Evolutionary conservation across 1,140 invertebrate species (phyloP), one percentile per base, ranked within the genome.

Genomic region (Drosophila ohnishii): DNA sequence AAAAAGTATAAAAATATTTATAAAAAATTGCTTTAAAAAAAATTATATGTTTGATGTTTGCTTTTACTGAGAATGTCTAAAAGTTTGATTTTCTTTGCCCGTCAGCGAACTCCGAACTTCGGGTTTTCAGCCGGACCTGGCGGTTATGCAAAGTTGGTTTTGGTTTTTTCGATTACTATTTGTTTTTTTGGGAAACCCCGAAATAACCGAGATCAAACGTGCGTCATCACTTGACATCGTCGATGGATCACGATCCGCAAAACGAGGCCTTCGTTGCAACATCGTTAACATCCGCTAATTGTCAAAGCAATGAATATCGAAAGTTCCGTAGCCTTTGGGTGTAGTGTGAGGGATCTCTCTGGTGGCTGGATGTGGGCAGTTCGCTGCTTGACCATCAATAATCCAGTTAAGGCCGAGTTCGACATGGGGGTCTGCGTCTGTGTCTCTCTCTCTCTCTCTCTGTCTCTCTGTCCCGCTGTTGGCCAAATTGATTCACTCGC

Each of bases 41-140:
- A 55, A 78, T 88, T 84, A 82, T 79, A 86, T 84, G 84, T 77
- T 77, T 88, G 75, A 79, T 80, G 80, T 86, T 86, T 86, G 84
- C 80, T 88, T 86, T 78, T 58, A 65, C 88, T 80, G 67, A 76
- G 58, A 82, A 64, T 48, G 59, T 40, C 51, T 61, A 53, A 35
- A 75, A 65, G 37, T n/a, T 39, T 78, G 47, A 81, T 75, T 83
- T 84, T 71, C 78, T 62, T 87, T 50, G 78, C 65, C 77, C 51
- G 50, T 47, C 40, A 45, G 40, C 32, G 32, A 55, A 14, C 34
- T 37, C n/a, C n/a, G 28, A 70, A 47, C 44, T 13, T 64, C 10
- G 30, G 34, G 35, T 37, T 60, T 69, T 48, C 37, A 48, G 48
- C 34, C 55, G 65, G 70, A 48, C 32, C 48, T 48, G 40, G 51